A percentile compares a stretch with the other conserved stretches of the same genome.
Conservation (phyloP, 2,888 invertebrate genomes). For the Atrina japonica region DNA sequence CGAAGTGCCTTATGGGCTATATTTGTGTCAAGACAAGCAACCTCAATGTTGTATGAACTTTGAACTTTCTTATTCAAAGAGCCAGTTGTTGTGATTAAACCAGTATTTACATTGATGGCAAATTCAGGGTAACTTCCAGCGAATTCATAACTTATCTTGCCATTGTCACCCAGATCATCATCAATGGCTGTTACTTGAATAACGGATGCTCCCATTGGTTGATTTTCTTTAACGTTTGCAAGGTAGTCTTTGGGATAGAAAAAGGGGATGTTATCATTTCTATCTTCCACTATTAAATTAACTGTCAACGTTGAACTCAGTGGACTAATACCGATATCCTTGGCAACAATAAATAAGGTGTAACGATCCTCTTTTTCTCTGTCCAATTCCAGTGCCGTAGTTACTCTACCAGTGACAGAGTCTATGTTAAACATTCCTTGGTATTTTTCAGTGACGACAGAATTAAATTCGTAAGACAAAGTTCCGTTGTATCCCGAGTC, state of each 20-base stretch:
- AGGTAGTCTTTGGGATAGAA: constrained; percentile 96
- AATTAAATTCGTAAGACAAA: constrained; percentile 84
- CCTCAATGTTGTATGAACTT: constrained; percentile 88
- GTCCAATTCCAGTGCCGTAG: constrained; percentile 88
- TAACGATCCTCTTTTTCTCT: constrained; percentile 86
- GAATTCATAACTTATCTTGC: constrained; percentile 84
- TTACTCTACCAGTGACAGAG: constrained; percentile 91
- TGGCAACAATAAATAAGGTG: constrained; percentile 91
- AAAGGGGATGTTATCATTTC: constrained; percentile 95
- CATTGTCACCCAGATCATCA: constrained; percentile 93
- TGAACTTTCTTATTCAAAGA: constrained; percentile 90
- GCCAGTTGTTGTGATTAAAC: constrained; percentile 89
- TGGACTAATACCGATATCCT: constrained; percentile 92
- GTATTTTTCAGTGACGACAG: constrained; percentile 91
- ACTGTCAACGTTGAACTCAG: constrained; percentile 95
- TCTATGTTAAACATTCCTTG: constrained; percentile 95
- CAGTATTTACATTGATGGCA: constrained; percentile 88
- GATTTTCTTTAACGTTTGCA: constrained; percentile 86
- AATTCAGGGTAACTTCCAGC: constrained; percentile 85
- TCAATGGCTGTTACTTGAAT: constrained; percentile 91
- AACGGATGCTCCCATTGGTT: constrained; percentile 84
- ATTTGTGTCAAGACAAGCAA: constrained; percentile 85
- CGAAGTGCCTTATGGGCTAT: constrained; percentile 50
- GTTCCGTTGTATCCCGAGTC: constrained; percentile 93
- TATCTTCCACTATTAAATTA: constrained; percentile 89